Base-by-base conservation (phyloP, 2,113 vertebrate species). In the Bos taurus region DNA sequence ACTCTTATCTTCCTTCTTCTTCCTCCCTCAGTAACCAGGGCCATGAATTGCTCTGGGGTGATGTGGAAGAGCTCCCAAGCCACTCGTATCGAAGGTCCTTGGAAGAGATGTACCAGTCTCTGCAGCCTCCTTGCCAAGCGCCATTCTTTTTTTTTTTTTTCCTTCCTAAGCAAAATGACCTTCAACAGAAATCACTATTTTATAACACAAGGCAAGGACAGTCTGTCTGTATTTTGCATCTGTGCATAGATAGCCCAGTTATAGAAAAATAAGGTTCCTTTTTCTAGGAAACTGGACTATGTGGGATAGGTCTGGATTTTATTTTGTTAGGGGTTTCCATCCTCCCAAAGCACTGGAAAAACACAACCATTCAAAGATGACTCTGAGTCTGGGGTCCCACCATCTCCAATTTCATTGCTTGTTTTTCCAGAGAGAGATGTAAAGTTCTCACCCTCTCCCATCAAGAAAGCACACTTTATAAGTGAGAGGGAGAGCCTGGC, bases 391-490 rank as follows among this genome's bases (percentile, higher is more conserved):
- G 77, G 74, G 62, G 90, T 97, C 52, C 94, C 54, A 84, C 91
- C 89, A 54, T 74, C 97, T 97, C 93, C 54, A 33, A 19, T 97
- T 98, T 98, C 96, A 95, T 13, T 94, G 91, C 81, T 15, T 96
- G 96, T 96, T 97, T 96, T 97, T 86, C 46, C 93, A 94, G 78
- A 87, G 77, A 82, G 87, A 97, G 87, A 98, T 97, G 88, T 96
- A 96, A 97, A 88, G 90, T 96, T 95, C 90, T 98, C 90, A 98
- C 91, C 52, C 88, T 95, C 71, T 95, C 64, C 80, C 90, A 90
- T 95, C 93, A 96, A 96, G 93, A 98, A 97, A 91, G 86, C 89
- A 84, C 21, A 90, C 93, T 97, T 96, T 94, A 40, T 90, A 93
- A 93, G 50, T 30, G 62, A 97, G 85, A 85, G 40, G 62, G 90